phyloP scores from a whole-genome alignment of 2,113 vertebrate genomes.

The Furnarius figulus region DNA sequence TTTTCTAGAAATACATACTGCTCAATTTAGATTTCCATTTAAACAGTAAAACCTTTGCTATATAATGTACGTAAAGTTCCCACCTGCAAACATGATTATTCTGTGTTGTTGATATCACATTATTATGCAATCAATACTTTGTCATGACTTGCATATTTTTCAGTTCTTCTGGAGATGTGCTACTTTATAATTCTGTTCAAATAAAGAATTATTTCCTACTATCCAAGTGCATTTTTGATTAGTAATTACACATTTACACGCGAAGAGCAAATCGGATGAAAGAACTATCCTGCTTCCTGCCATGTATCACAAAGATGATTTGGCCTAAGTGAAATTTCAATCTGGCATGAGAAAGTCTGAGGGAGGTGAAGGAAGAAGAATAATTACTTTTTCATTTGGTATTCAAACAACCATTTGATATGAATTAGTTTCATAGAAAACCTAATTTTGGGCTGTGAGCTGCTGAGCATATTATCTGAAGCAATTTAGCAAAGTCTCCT shows the following conservation, averaged over 20 bases:
- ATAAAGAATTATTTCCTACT: background rate
- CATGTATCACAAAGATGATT: background rate
- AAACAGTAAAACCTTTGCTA: background rate
- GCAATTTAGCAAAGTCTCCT: background rate
- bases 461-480: background rate
- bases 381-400: background rate
- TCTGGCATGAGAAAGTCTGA: background rate
- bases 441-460: background rate
- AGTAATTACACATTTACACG: background rate
- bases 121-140: slow-evolving; percentile 39
- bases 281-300: background rate
- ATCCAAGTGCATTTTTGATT: background rate
- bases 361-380: background rate
- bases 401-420: background rate
- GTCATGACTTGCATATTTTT: slow-evolving; percentile 38
- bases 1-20: background rate
- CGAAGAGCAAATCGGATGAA: background rate
- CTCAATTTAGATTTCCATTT: background rate
- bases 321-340: background rate
- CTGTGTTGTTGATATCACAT: background rate
- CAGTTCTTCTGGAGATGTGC: slow-evolving; percentile 9
- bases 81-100: slow-evolving; percentile 38
- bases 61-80: slow-evolving; percentile 21
- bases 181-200: background rate
- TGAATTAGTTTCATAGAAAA: background rate